A percentile compares a stretch with the other conserved stretches of the same genome.
phyloP scores from a whole-genome alignment of 1,140 invertebrate species.

The Eulimnadia texana region DNA sequence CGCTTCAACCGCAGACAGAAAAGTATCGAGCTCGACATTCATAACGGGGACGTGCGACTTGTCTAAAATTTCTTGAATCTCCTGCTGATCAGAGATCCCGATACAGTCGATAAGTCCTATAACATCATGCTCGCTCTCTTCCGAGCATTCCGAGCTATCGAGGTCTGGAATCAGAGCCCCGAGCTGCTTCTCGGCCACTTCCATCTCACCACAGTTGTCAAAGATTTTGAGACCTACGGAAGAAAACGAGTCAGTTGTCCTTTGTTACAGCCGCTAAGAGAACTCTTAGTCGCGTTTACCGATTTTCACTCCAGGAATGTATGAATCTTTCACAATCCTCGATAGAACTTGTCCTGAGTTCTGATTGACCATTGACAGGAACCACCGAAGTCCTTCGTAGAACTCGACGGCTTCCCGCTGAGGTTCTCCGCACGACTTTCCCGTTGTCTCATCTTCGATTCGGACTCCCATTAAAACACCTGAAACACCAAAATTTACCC shows the following conservation, averaged over 20 bases:
- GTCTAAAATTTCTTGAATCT: constrained; percentile 17
- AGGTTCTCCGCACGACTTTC: not conserved
- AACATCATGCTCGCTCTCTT: constrained; percentile 1
- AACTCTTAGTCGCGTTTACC: no score
- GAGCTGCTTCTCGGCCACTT: constrained; percentile 16
- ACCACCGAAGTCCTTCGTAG: constrained; percentile 14
- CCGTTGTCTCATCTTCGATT: constrained; percentile 8
- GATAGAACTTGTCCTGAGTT: constrained; percentile 12
- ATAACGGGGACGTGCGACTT: constrained; percentile 22
- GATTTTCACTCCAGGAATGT: constrained; percentile 9
- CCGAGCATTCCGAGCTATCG: constrained; percentile 8
- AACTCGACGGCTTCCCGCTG: constrained; percentile 12
- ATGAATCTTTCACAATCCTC: constrained; percentile 11
- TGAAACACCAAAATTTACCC: not conserved
- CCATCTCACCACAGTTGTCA: constrained; percentile 20
- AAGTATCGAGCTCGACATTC: constrained; percentile 16
- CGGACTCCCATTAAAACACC: constrained; percentile 9
- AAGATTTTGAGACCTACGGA: constrained; percentile 20
- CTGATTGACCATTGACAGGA: constrained; percentile 10
- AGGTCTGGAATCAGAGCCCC: constrained; percentile 18
- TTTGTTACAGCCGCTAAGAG: not conserved
- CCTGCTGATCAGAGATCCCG: constrained; percentile 6
- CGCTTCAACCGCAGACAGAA: constrained; percentile 21
- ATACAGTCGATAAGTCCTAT: constrained; percentile 20
- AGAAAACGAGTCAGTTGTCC: not conserved